Percentiles rank a stretch among this genome's conserved stretches.
Evolutionary conservation across 2,113 vertebrate species (phyloP).

Genomic region (Rhea pennata): DNA sequence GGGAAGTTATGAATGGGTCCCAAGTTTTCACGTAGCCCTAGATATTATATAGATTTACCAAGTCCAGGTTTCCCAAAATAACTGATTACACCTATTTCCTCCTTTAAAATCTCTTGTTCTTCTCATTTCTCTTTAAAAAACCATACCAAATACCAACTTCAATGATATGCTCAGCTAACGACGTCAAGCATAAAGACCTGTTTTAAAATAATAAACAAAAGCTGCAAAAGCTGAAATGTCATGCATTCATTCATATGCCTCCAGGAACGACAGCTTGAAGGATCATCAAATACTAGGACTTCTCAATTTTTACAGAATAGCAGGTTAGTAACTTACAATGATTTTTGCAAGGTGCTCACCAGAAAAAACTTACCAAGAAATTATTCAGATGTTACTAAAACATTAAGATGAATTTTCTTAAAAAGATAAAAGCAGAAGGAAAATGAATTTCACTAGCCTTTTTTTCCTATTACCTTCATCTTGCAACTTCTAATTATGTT

Average conservation of each 20-base stretch:
- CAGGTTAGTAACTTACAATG: conserved; percentile 25
- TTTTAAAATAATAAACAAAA: conserved; percentile 48
- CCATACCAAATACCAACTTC: background rate
- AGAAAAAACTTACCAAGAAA: conserved; percentile 39
- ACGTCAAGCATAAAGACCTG: background rate
- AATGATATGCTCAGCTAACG: background rate
- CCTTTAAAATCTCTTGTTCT: background rate
- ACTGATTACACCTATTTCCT: background rate
- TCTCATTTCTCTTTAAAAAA: background rate
- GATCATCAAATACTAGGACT: conserved; percentile 18
- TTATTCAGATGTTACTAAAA: conserved; percentile 41
- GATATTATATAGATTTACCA: background rate
- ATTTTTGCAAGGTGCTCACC: conserved; percentile 13
- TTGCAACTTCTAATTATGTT: background rate
- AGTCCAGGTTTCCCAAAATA: background rate
- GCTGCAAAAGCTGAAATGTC: conserved; percentile 45
- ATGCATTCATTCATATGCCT: conserved; percentile 36
- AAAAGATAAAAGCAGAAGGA: background rate
- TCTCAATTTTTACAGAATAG: background rate
- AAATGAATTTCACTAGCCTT: background rate
- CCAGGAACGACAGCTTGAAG: conserved; percentile 36
- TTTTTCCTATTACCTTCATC: background rate
- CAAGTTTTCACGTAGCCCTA: background rate
- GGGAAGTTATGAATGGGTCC: background rate
- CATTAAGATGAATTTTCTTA: background rate